A percentile compares a stretch with the other conserved stretches of the same genome.
Evolutionary conservation across 2,113 vertebrate genomes (phyloP).

Genomic region (Myiozetetes cayanensis): DNA sequence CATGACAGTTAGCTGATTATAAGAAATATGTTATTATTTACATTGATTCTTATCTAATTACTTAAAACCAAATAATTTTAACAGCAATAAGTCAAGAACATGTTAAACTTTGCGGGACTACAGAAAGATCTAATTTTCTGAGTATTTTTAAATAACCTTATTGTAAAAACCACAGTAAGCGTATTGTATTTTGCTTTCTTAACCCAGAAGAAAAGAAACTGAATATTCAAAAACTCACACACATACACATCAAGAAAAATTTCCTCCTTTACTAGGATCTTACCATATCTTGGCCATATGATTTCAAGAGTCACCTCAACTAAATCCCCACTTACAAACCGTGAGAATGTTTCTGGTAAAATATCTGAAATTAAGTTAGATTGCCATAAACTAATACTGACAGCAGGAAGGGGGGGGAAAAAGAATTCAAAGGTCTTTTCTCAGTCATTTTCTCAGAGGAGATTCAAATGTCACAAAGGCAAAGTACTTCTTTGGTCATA

Average conservation of each 20-base stretch:
- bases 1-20: background rate
- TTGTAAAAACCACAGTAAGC: accelerated
- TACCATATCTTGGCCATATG: background rate
- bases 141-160: background rate
- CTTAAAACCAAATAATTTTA: background rate
- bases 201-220: background rate
- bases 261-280: background rate
- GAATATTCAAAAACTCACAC: background rate
- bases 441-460: background rate
- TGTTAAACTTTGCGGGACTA: background rate
- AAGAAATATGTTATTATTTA: background rate
- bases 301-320: background rate
- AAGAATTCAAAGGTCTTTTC: background rate
- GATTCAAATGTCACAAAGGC: background rate
- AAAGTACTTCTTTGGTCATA: background rate
- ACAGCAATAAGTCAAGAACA: accelerated
- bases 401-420: accelerated
- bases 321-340: background rate
- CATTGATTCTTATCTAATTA: background rate
- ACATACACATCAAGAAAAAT: background rate
- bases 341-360: background rate
- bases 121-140: background rate
- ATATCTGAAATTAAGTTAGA: background rate
- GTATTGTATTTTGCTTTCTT: background rate
- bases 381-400: background rate